Evolutionary conservation across 2,888 invertebrate species (phyloP).

Genomic region (Tipula unca): DNA sequence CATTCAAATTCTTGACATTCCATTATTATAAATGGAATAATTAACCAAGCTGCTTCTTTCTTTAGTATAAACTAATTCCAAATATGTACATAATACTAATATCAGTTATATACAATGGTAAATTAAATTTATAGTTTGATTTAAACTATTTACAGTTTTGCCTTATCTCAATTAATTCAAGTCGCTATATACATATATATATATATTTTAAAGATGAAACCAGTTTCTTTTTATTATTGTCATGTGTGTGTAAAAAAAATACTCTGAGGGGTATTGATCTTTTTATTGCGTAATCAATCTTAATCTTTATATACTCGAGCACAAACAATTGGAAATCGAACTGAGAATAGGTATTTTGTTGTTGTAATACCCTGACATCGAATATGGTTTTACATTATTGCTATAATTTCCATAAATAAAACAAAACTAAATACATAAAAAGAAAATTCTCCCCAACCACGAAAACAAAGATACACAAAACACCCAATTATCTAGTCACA

Average conservation of each 20-base stretch:
- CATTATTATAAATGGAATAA: background rate
- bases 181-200: background rate
- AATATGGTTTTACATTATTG: background rate
- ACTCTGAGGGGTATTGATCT: background rate
- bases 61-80: too few species aligned
- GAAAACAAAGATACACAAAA: background rate
- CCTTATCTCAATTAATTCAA: background rate
- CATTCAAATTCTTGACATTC: background rate
- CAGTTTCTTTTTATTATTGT: background rate
- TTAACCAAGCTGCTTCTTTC: too few species aligned
- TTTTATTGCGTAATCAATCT: background rate
- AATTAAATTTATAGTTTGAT: too few species aligned
- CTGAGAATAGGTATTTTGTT: background rate
- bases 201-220: too few species aligned
- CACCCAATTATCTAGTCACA: background rate
- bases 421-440: background rate
- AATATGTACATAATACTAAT: too few species aligned
- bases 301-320: background rate
- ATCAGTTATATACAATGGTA: too few species aligned
- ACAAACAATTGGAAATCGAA: background rate
- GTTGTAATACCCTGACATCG: background rate
- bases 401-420: background rate
- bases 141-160: background rate
- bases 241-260: background rate
- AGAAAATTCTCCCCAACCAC: background rate